These are phyloP conservation scores for Odontamblyopus rebecca DNA, from an alignment of 2,797 vertebrate genomes.

Conservation along the genomic window DNA sequence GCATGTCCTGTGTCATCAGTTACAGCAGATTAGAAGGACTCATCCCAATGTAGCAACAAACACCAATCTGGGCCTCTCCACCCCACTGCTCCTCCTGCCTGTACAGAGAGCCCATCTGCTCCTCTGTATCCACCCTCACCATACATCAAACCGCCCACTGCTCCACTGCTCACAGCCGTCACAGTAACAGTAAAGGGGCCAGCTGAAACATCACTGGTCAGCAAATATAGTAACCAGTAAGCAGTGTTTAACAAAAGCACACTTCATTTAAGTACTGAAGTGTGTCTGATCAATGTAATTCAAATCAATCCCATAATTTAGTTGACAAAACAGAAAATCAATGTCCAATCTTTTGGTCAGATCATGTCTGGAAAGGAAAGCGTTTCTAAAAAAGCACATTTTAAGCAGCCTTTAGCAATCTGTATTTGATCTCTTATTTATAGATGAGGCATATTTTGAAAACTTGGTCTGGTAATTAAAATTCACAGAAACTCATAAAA, in stretches of 20 bases:
- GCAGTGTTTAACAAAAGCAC: background rate
- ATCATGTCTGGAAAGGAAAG: background rate
- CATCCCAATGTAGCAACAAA: constrained; percentile 57
- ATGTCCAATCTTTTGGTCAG: background rate
- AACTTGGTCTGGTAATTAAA: too few relatives aligned
- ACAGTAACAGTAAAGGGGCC: constrained; percentile 26
- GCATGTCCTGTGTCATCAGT: constrained; percentile 61
- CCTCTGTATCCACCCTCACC: constrained; percentile 25
- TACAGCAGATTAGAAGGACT: constrained; percentile 68
- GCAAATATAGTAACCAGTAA: constrained; percentile 8
- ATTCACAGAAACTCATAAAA: too few relatives aligned
- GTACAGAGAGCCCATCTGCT: constrained; percentile 58
- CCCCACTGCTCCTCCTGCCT: constrained; percentile 36
- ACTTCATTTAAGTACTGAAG: background rate
- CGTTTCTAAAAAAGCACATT: background rate
- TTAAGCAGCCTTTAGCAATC: background rate
- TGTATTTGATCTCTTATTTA: too few relatives aligned
- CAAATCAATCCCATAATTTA: background rate
- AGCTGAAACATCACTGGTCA: constrained; percentile 16
- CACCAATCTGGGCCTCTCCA: constrained; percentile 54
- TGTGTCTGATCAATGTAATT: background rate
- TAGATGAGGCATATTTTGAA: too few relatives aligned
- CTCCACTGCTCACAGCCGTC: constrained; percentile 9
- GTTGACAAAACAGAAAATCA: background rate
- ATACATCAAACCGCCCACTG: constrained; percentile 42